phyloP scores from a whole-genome alignment of 2,888 invertebrate species.

The Dromius quadrimaculatus region DNA sequence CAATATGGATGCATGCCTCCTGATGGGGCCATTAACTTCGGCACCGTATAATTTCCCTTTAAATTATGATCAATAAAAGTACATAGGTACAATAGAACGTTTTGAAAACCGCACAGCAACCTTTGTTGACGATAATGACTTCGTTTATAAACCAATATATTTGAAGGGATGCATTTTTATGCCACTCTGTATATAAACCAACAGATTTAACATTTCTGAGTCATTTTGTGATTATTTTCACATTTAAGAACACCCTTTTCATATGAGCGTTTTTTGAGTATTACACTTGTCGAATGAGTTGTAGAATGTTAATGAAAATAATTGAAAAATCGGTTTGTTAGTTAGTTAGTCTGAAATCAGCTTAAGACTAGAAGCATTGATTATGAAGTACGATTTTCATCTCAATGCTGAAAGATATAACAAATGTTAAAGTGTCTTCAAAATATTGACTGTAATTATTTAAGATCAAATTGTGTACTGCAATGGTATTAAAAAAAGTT shows the following conservation, averaged over 20 bases:
- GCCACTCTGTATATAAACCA: slow-evolving; percentile 16
- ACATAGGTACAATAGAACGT: slow-evolving; percentile 31
- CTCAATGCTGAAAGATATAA: too few relatives aligned
- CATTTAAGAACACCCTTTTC: not conserved
- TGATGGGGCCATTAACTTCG: slow-evolving; percentile 4
- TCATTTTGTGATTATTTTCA: not conserved
- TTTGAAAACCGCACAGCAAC: not conserved
- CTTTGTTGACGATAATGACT: slow-evolving; percentile 27
- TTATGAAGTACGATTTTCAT: too few relatives aligned
- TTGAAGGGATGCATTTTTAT: slow-evolving; percentile 26
- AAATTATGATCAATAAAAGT: slow-evolving; percentile 39
- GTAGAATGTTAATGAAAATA: too few relatives aligned
- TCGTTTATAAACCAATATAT: slow-evolving; percentile 21
- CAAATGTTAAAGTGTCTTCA: too few relatives aligned
- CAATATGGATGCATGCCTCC: slow-evolving; percentile 9
- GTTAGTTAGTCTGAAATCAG: too few relatives aligned
- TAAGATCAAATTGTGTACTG: too few relatives aligned
- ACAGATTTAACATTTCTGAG: slow-evolving; percentile 16
- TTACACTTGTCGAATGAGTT: too few relatives aligned
- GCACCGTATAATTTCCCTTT: slow-evolving; percentile 40
- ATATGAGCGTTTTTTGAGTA: not conserved
- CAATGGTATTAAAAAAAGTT: too few relatives aligned
- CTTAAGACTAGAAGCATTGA: too few relatives aligned
- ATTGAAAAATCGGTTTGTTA: too few relatives aligned
- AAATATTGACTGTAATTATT: too few relatives aligned